phyloP scores from a whole-genome alignment of 2,888 invertebrate genomes.

The Ischnura elegans region DNA sequence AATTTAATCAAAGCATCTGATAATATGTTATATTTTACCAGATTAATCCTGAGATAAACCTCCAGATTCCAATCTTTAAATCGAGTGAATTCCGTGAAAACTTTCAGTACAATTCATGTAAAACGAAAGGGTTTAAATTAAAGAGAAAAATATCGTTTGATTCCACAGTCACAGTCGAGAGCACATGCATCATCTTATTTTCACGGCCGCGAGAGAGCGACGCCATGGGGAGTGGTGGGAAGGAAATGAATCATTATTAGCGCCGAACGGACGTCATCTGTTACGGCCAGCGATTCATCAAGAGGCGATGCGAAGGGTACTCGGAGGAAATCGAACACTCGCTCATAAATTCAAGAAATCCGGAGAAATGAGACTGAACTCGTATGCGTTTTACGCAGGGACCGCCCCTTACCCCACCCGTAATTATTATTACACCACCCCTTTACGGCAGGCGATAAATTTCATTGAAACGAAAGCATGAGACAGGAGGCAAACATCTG shows the following conservation, averaged over 20 bases:
- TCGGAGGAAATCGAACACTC: neutral
- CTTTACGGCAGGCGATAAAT: neutral
- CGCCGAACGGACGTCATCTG: neutral
- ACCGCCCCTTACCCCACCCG: neutral
- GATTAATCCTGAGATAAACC: neutral
- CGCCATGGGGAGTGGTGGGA: neutral
- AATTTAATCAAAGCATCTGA: too few species aligned
- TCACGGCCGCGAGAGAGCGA: neutral
- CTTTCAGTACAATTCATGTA: neutral
- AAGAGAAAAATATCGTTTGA: too few species aligned
- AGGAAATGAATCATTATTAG: neutral
- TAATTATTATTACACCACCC: neutral
- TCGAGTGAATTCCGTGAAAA: neutral
- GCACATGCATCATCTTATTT: neutral
- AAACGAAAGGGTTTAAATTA: neutral
- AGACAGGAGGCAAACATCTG: neutral
- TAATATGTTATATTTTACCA: too few species aligned
- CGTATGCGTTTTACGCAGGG: neutral
- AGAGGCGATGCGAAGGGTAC: neutral
- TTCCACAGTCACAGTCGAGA: neutral
- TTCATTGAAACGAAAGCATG: neutral
- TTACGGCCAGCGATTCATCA: neutral
- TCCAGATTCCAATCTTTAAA: too few species aligned
- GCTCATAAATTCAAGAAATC: neutral
- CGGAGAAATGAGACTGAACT: neutral